Percentiles rank a stretch among this genome's conserved stretches.
Evolutionary conservation across 2,888 invertebrate species (phyloP).

Genomic region (Volucella inanis): DNA sequence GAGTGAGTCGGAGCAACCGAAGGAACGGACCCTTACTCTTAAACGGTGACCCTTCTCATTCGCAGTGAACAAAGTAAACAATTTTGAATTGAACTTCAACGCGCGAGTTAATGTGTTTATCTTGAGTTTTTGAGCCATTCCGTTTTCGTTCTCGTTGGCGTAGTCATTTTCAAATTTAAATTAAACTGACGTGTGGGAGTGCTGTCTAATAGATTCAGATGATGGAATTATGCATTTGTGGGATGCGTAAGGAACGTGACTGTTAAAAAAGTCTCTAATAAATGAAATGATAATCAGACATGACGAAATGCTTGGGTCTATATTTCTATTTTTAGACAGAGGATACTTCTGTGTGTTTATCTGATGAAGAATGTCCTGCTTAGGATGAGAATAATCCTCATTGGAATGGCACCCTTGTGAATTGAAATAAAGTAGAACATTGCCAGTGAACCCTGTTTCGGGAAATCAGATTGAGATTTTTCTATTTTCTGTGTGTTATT

Average conservation of each 20-base stretch:
- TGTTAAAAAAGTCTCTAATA: background rate
- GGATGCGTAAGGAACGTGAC: background rate
- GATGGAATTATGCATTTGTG: constrained; percentile 19
- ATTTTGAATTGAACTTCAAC: constrained; percentile 6
- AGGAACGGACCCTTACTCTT: background rate
- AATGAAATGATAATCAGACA: constrained; percentile 15
- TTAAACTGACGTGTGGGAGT: constrained; percentile 25
- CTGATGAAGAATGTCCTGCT: constrained; percentile 14
- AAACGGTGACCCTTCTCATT: constrained; percentile 45
- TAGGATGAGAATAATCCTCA: constrained; percentile 2
- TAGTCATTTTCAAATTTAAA: background rate
- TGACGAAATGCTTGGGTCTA: constrained; percentile 22
- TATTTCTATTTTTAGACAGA: too few species aligned
- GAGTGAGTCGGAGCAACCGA: background rate
- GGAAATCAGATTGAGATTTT: background rate
- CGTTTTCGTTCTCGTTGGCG: too few species aligned
- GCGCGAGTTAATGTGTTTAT: background rate
- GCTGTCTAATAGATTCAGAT: constrained; percentile 19
- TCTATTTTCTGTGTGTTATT: too few species aligned
- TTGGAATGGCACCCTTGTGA: constrained; percentile 1
- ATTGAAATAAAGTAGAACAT: constrained; percentile 1
- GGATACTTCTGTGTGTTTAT: background rate
- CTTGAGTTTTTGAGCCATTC: background rate
- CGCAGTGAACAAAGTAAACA: background rate
- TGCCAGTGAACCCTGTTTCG: background rate